A percentile compares a stretch with the other conserved stretches of the same genome.
These are phyloP conservation scores for Neolamprologus hecqui DNA, from an alignment of 2,113 vertebrate genomes.

Conservation along the genomic window DNA sequence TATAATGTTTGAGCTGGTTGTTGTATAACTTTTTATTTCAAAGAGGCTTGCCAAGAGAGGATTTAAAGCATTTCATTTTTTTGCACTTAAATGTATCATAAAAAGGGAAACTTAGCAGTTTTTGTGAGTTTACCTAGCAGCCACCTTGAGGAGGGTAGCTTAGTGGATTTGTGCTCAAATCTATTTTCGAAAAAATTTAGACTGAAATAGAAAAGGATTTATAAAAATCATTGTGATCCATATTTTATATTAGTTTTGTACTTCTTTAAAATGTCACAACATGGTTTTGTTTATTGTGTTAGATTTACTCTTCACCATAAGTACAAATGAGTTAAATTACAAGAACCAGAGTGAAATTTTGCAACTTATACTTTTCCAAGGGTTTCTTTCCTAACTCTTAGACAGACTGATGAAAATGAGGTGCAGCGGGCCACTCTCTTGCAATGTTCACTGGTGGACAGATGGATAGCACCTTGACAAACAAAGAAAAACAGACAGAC, in stretches of 20 bases:
- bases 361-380: background rate
- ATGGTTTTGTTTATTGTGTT: background rate
- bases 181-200: background rate
- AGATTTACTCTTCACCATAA: background rate
- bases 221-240: background rate
- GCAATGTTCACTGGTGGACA: slow-evolving; percentile 31
- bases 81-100: background rate
- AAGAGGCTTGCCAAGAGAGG: background rate
- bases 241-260: background rate
- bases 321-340: background rate
- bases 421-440: slow-evolving; percentile 15
- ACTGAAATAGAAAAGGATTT: background rate
- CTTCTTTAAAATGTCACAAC: background rate
- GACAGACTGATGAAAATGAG: slow-evolving; percentile 13
- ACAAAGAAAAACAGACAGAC: slow-evolving; percentile 60
- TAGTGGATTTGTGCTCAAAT: background rate
- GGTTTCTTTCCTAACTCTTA: background rate
- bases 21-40: background rate
- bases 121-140: background rate
- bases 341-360: background rate
- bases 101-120: background rate
- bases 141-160: background rate
- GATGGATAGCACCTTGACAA: slow-evolving; percentile 56
- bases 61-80: background rate
- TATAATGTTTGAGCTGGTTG: background rate